Conservation (phyloP, 2,888 invertebrate species). For the Patella ulyssiponensis region DNA sequence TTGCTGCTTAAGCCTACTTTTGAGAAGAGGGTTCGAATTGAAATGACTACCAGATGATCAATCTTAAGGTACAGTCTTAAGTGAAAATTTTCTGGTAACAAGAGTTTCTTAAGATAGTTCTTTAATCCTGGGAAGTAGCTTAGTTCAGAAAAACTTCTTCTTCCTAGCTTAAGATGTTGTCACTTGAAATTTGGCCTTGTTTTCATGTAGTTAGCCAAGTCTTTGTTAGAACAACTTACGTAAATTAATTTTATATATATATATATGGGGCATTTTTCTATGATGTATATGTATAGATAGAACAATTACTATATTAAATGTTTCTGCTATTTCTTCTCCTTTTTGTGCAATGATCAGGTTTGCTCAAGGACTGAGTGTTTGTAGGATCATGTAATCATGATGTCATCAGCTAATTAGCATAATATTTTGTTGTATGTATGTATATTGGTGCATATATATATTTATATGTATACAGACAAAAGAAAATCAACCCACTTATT, state of each 20-base stretch:
- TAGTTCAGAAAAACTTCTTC: no score
- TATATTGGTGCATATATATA: neutral
- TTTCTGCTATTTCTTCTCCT: slow-evolving; percentile 1
- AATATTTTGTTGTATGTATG: neutral
- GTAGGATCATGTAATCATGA: neutral
- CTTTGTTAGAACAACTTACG: neutral
- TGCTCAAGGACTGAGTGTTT: slow-evolving; percentile 8
- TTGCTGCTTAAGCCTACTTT: no score
- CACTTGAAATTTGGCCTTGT: neutral
- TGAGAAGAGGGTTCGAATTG: no score
- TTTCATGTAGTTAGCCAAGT: neutral
- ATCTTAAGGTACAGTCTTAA: no score
- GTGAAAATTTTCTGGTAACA: no score
- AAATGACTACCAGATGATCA: no score
- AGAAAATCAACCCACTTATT: no score
- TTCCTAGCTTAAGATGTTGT: no score
- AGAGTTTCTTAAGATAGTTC: no score
- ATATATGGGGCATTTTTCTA: neutral
- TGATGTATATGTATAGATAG: neutral
- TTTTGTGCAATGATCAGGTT: slow-evolving; percentile 13
- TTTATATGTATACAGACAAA: neutral
- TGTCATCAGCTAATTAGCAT: slow-evolving; percentile 4
- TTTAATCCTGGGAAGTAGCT: no score
- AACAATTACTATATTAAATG: neutral
- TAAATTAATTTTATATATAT: neutral